Percentiles rank a stretch among this genome's conserved stretches.
Conservation (phyloP, 30 jellyfish, hydroid and myxozoan genomes). For the Haliclystus octoradiatus region DNA sequence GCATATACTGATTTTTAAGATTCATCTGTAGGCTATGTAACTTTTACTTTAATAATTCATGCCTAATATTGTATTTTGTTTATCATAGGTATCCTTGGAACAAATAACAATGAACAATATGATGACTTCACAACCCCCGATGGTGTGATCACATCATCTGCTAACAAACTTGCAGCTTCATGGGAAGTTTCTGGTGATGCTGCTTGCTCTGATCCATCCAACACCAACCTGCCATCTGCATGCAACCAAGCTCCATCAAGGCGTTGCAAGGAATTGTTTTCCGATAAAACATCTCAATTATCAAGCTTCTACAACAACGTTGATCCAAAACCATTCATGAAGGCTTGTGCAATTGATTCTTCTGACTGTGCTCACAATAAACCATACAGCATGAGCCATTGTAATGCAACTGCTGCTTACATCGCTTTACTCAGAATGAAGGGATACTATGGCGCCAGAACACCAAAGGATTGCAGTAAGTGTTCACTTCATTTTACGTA, state of each 20-base stretch:
- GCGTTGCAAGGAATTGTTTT: constrained; percentile 57
- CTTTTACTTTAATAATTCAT: too few relatives aligned
- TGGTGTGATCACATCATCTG: constrained; percentile 62
- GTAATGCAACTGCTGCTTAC: constrained; percentile 87
- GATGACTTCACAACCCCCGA: constrained; percentile 79
- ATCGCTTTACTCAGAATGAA: constrained; percentile 25
- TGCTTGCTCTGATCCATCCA: constrained; percentile 40
- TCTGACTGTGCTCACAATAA: constrained; percentile 50
- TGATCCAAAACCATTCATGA: constrained; percentile 87
- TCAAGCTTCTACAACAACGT: constrained; percentile 33
- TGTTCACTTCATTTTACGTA: too few relatives aligned
- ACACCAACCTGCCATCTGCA: constrained; percentile 31
- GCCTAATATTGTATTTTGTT: not conserved
- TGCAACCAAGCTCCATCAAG: constrained; percentile 84
- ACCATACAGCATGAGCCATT: constrained; percentile 30
- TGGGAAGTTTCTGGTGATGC: constrained; percentile 79
- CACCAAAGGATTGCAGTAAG: constrained; percentile 71
- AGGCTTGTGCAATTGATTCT: constrained; percentile 82
- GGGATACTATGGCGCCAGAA: constrained; percentile 21
- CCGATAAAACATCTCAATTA: constrained; percentile 31
- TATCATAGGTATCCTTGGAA: constrained; percentile 79
- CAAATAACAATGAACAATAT: constrained; percentile 75
- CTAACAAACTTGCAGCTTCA: constrained; percentile 60
- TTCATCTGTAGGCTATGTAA: too few relatives aligned
- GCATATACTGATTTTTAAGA: too few relatives aligned